Evolutionary conservation across 64 coral and sea anemone genomes (phyloP).

Genomic region (Montipora efflorescens): DNA sequence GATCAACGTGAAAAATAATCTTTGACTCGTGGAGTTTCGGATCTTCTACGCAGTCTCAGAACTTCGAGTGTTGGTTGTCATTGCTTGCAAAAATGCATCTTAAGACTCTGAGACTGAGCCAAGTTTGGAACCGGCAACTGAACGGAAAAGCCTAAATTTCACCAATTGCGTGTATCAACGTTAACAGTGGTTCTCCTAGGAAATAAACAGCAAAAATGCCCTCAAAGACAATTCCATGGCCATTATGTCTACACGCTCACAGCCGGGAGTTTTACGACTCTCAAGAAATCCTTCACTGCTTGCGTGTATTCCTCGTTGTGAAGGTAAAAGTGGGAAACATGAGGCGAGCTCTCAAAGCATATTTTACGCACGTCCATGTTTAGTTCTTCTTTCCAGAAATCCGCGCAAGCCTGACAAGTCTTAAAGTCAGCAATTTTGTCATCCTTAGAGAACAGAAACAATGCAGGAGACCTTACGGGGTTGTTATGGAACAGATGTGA

Average conservation of each 20-base stretch:
- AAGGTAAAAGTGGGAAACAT: conserved; percentile 93
- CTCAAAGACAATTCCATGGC: background rate
- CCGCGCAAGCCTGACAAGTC: conserved; percentile 44
- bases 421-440: conserved; percentile 75
- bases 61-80: too few relatives aligned
- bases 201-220: background rate
- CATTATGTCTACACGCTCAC: background rate
- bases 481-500: conserved; percentile 84
- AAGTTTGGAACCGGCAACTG: too few relatives aligned
- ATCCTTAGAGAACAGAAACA: conserved; percentile 89
- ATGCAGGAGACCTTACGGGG: conserved; percentile 73
- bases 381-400: conserved; percentile 66
- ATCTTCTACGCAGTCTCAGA: too few relatives aligned
- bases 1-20: too few relatives aligned
- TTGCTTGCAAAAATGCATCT: too few relatives aligned
- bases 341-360: conserved; percentile 89
- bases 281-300: conserved; percentile 68
- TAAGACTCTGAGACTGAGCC: too few relatives aligned
- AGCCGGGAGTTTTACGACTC: conserved; percentile 18
- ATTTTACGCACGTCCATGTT: conserved; percentile 69
- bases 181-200: too few relatives aligned
- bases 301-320: conserved; percentile 85
- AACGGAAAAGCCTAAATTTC: too few relatives aligned
- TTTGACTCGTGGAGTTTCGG: too few relatives aligned
- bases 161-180: too few relatives aligned